Evolutionary conservation across 2,888 invertebrate genomes (phyloP).

Genomic region (Hypomecis atomaria): DNA sequence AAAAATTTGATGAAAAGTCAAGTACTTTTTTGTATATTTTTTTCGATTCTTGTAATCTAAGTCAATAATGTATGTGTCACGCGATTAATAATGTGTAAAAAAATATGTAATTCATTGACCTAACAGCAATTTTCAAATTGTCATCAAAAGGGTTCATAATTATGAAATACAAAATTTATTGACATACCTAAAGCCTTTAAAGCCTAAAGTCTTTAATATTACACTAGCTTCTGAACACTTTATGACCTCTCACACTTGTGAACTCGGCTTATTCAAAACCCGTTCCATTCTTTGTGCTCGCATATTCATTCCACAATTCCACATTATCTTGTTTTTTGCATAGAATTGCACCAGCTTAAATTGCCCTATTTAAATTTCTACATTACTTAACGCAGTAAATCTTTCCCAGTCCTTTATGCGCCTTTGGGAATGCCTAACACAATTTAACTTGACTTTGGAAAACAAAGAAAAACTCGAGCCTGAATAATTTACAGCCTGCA

Average conservation of each 20-base stretch:
- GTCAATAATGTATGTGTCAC: not conserved
- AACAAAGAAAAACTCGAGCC: conserved; percentile 55
- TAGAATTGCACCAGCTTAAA: conserved; percentile 44
- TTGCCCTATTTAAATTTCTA: conserved; percentile 53
- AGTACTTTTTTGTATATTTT: no score
- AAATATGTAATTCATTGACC: no score
- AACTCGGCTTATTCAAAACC: conserved; percentile 6
- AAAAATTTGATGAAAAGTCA: conserved; percentile 1
- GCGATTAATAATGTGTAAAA: no score
- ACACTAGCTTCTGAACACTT: not conserved
- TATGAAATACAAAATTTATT: no score
- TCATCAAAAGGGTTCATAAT: no score
- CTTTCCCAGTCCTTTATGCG: conserved; percentile 33
- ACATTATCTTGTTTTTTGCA: conserved; percentile 36
- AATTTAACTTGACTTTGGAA: conserved; percentile 47
- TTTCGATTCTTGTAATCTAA: no score
- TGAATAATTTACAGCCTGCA: conserved; percentile 64
- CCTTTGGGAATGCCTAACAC: conserved; percentile 35
- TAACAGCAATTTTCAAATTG: no score
- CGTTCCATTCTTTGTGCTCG: conserved; percentile 27
- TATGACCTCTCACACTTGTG: not conserved
- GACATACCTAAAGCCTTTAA: no score
- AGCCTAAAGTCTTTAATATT: not conserved
- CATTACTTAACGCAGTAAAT: conserved; percentile 49
- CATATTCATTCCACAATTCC: conserved; percentile 28